Evolutionary conservation across 2,113 vertebrate species (phyloP), one percentile per base, ranked within the genome.

Genomic region (Collichthys lucidus): DNA sequence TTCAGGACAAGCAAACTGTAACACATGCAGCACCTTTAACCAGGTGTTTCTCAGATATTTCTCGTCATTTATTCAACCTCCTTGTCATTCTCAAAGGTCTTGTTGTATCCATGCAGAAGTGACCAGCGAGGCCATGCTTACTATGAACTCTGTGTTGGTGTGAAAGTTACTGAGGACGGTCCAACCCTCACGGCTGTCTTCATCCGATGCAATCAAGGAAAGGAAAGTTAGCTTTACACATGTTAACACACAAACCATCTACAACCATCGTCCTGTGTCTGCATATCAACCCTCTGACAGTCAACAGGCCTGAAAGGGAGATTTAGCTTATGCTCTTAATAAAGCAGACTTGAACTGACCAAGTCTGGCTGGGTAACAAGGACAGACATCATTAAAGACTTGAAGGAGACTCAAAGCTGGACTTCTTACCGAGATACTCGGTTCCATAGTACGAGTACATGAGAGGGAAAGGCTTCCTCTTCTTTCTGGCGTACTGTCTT

Each of bases 371-470:
- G n/a, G n/a, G n/a, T n/a, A n/a, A n/a, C n/a, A n/a, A 68, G 42
- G 29, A 42, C 22, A 62, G 24, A 61, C 35, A 35, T 35, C 11
- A 77, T 61, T 24, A 26, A 20, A 24, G 17, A 49, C 15, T 40
- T 2, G 44, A 19, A 4, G 47, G 66, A 11, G 3, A 2, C 10
- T 49, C 0, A 26, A 64, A 81, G 16, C 15, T 50, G 22, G 1
- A 20, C 6, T 46, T 71, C 96, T 97, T 90, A 97, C 96, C 96
- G 6, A 98, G 95, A 73, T 98, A 97, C 77, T 98, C 96, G 0
- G 96, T 97, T 70, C 96, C 96, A 69, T 97, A 97, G 86, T 97
- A 97, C 11, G 96, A 96, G 86, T 96, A 98, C 97, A 97, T 97
- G 68, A 98, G 95, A 0, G 96, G 96, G 70, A 96, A 96, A 0